Percentiles rank a stretch among this genome's conserved stretches.
These are phyloP conservation scores for Drosophila infuscata DNA, from an alignment of 2,888 invertebrate species.

Conservation along the genomic window DNA sequence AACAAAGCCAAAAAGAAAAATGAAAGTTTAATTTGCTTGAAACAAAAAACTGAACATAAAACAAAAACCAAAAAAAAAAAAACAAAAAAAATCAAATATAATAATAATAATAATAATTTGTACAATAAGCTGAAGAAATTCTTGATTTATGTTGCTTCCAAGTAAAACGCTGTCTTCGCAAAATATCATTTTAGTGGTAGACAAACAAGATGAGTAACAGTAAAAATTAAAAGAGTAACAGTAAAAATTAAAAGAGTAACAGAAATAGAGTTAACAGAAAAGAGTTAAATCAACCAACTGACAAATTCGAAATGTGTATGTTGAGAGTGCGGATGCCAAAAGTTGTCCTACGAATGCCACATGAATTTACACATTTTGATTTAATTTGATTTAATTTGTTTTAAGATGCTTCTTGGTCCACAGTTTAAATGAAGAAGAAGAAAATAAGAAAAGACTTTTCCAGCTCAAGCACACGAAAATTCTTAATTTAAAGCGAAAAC, in stretches of 20 bases:
- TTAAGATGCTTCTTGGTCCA: conserved; percentile 29
- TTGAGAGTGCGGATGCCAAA: conserved; percentile 14
- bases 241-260: not conserved
- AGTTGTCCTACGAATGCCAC: conserved; percentile 24
- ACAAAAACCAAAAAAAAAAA: conserved; percentile 1
- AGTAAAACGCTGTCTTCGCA: conserved; percentile 76
- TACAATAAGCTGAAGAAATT: conserved; percentile 45
- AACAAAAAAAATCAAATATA: not conserved
- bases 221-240: not conserved
- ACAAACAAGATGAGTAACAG: conserved; percentile 11
- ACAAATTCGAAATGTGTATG: conserved; percentile 16
- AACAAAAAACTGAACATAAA: conserved; percentile 15
- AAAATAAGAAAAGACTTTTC: conserved; percentile 27
- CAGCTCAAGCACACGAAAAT: conserved; percentile 54
- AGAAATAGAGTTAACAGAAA: conserved; percentile 1
- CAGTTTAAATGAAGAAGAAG: conserved; percentile 13
- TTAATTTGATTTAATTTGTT: conserved; percentile 11
- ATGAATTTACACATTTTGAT: conserved; percentile 26
- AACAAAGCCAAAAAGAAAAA: conserved; percentile 64
- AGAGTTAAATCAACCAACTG: conserved; percentile 7
- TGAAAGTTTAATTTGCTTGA: conserved; percentile 40
- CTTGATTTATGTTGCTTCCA: conserved; percentile 69
- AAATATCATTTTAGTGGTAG: conserved; percentile 60
- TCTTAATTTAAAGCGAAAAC: conserved; percentile 50
- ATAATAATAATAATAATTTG: conserved; percentile 22